These are phyloP conservation scores for Chionodraco myersi DNA, from an alignment of 2,113 vertebrate genomes.

Conservation along the genomic window DNA sequence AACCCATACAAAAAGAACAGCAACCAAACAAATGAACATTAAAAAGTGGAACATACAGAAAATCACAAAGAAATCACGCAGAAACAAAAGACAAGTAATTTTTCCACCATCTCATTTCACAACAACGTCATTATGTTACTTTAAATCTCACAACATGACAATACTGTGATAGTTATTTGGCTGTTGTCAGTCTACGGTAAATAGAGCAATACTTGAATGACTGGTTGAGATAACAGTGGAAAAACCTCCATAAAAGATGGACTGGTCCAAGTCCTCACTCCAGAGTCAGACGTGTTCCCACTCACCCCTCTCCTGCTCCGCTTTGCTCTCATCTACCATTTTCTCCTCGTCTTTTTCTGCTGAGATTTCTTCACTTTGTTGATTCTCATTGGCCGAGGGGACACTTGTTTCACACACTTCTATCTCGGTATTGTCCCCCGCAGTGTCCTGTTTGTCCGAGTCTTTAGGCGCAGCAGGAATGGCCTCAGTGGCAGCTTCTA, in stretches of 20 bases:
- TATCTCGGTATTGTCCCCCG: conserved; percentile 44
- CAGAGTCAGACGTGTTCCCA: conserved; percentile 44
- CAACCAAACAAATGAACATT: not conserved
- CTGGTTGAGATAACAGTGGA: conserved; percentile 56
- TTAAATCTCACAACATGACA: not conserved
- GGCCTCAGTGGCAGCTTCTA: conserved; percentile 10
- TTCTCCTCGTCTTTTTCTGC: conserved; percentile 28
- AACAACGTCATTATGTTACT: not conserved
- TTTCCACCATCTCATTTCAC: conserved; percentile 56
- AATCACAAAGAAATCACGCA: conserved; percentile 3
- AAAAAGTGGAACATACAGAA: conserved; percentile 8
- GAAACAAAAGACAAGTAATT: conserved; percentile 13
- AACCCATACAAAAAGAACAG: not conserved
- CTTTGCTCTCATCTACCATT: conserved; percentile 33
- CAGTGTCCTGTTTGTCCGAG: conserved; percentile 43
- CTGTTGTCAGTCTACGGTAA: not conserved
- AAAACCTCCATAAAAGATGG: conserved; percentile 53
- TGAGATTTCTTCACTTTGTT: conserved; percentile 29
- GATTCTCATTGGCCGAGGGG: conserved; percentile 31
- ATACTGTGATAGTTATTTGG: not conserved
- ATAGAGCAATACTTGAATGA: not conserved
- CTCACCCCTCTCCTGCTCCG: conserved; percentile 85
- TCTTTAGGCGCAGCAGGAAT: conserved; percentile 23
- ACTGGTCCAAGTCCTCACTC: conserved; percentile 17
- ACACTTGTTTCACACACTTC: conserved; percentile 61